Evolutionary conservation across 2,888 invertebrate species (phyloP), one percentile per base, ranked within the genome.

Genomic region (Parochlus steinenii): DNA sequence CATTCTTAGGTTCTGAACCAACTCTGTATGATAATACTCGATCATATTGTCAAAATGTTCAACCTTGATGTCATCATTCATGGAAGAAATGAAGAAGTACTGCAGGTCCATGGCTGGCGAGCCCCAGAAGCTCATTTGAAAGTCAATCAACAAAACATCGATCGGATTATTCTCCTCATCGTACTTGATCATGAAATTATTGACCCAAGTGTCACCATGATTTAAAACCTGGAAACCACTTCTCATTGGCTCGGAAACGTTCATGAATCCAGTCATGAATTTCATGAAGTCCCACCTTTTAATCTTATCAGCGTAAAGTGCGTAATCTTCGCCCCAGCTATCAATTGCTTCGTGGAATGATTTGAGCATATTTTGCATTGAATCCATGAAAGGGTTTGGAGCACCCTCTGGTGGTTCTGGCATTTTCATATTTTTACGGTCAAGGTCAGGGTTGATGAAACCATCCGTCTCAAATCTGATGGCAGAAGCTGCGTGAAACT

Each of bases 161-260:
- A 45, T 40, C 5, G 53, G 41, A 8, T 26, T 26, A 10, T 39
- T 47, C 47, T 27, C 49, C 48, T 43, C 33, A 37, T 51, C 41
- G 40, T 57, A 55, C 6, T 49, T 47, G 39, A 57, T 56, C 48
- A 58, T 48, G 46, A 57, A 53, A 42, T 58, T 58, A 37, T 56
- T 56, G 3, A 52, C 43, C 56, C 56, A 57, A 5, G 55, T 43
- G 43, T 58, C 58, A 5, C 57, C 58, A 39, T 58, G 58, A 40
- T 54, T 55, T 1, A 30, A 8, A 4, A 30, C 19, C 15, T 18
- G 11, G 6, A 30, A 30, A 6, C 30, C 30, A 18, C 30, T 11
- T 10, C 19, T n/a, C 19, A 19, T 25, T 24, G 33, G 33, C 3
- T 19, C 18, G 14, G 11, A 4, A 8, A 17, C 30, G 10, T 30